Evolutionary conservation across 2,888 invertebrate genomes (phyloP).

Genomic region (Lepidochitona cinerea): DNA sequence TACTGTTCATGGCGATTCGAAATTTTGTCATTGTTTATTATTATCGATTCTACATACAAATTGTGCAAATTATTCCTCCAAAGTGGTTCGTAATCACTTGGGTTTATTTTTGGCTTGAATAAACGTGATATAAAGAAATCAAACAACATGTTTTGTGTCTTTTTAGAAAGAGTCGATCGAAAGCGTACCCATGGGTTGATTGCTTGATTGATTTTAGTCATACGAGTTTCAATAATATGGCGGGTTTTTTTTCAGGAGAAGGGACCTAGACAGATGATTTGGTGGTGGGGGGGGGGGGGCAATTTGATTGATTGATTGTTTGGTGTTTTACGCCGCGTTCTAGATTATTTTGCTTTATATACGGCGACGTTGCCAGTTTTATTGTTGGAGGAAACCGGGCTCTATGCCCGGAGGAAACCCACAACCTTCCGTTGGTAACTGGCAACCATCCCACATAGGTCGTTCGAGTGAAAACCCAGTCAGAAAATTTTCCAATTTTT

Average conservation of each 20-base stretch:
- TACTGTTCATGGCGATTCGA: too few species aligned
- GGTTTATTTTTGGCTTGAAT: slow-evolving; percentile 8
- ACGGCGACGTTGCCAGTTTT: too few species aligned
- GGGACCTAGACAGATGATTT: not conserved
- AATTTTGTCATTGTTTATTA: not conserved
- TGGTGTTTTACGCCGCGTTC: too few species aligned
- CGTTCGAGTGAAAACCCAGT: too few species aligned
- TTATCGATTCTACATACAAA: not conserved
- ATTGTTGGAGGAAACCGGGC: too few species aligned
- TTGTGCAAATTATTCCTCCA: not conserved
- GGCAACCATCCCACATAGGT: too few species aligned
- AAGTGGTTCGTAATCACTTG: not conserved
- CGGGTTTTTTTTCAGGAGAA: not conserved
- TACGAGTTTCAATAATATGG: not conserved
- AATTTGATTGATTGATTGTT: not conserved
- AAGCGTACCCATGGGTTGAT: too few species aligned
- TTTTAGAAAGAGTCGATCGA: too few species aligned
- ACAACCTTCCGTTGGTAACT: too few species aligned
- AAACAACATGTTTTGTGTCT: not conserved
- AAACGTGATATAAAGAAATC: not conserved
- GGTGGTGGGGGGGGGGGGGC: not conserved
- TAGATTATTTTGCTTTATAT: too few species aligned
- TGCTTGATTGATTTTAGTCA: not conserved
- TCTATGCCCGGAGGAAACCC: too few species aligned
- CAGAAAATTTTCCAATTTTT: too few species aligned